These are phyloP conservation scores for Pampus argenteus DNA, from an alignment of 2,797 vertebrate genomes.

Conservation along the genomic window DNA sequence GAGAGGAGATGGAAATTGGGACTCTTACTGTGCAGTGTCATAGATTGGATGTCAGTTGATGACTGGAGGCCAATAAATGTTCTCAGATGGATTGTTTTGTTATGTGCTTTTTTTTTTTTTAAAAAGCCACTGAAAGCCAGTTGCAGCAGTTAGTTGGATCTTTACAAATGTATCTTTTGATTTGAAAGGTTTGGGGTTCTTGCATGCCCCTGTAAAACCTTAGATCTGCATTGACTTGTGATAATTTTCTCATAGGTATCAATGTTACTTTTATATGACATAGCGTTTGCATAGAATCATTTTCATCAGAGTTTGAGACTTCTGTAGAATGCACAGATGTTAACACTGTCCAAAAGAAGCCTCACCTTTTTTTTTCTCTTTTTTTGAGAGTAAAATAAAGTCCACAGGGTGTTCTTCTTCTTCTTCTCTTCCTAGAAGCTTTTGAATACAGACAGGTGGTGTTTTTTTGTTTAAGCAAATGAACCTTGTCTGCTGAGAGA, in stretches of 20 bases:
- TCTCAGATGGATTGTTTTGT: constrained; percentile 48
- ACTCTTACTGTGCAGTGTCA: constrained; percentile 50
- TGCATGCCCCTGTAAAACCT: background rate
- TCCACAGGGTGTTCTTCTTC: constrained; percentile 4
- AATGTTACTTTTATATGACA: background rate
- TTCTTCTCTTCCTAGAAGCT: constrained; percentile 17
- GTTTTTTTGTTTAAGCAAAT: constrained; percentile 58
- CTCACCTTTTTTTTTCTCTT: background rate
- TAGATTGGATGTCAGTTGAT: constrained; percentile 55
- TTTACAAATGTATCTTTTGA: background rate
- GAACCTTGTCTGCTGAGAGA: constrained; percentile 31
- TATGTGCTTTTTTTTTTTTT: constrained; percentile 33
- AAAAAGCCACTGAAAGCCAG: constrained; percentile 24
- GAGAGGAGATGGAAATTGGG: constrained; percentile 40
- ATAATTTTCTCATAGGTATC: background rate
- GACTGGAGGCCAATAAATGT: constrained; percentile 46
- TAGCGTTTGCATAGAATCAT: background rate
- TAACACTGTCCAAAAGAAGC: no score
- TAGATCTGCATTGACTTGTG: background rate
- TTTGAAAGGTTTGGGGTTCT: background rate
- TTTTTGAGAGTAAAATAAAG: constrained; percentile 8
- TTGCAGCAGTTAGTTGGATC: constrained; percentile 7
- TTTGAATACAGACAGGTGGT: constrained; percentile 50
- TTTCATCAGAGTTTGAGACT: no score
- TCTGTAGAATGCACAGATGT: no score